A percentile compares a stretch with the other conserved stretches of the same genome.
Evolutionary conservation across 2,113 vertebrate species (phyloP).

Genomic region (Urocynchramus pylzowi): DNA sequence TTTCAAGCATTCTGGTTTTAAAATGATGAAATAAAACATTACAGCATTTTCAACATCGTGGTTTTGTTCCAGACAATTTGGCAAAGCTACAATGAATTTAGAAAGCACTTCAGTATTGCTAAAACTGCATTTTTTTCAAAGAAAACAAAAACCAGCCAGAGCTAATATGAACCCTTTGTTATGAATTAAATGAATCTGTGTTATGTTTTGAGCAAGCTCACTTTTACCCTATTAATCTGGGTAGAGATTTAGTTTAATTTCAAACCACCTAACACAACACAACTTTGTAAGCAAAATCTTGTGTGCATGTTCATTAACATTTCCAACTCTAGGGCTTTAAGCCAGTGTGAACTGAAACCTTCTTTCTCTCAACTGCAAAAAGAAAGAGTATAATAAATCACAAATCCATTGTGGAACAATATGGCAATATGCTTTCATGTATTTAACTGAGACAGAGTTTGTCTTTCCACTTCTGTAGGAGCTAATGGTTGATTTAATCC

Average conservation of each 20-base stretch:
- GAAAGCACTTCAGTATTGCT: constrained; percentile 21
- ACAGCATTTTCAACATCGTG: constrained; percentile 16
- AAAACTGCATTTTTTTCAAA: constrained; percentile 36
- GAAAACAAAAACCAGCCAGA: constrained; percentile 17
- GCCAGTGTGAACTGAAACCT: neutral
- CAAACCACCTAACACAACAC: neutral
- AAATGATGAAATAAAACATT: constrained; percentile 44
- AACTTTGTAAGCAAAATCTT: constrained; percentile 19
- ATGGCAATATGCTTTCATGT: neutral
- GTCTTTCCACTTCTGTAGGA: neutral
- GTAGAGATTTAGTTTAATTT: neutral
- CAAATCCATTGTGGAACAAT: neutral
- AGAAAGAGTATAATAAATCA: neutral
- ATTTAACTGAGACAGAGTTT: neutral
- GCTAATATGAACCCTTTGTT: constrained; percentile 33
- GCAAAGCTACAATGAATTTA: constrained; percentile 38
- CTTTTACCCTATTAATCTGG: neutral
- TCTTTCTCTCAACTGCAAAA: neutral
- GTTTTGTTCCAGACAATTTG: constrained; percentile 43
- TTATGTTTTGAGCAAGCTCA: constrained; percentile 27
- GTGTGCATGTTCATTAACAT: neutral
- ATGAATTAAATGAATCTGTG: constrained; percentile 15
- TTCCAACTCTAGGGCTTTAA: neutral
- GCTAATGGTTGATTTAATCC: constrained; percentile 25
- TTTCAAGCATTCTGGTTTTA: constrained; percentile 2